These are phyloP conservation scores for Eptatretus burgeri DNA, from an alignment of 2,113 vertebrate genomes.

Conservation along the genomic window DNA sequence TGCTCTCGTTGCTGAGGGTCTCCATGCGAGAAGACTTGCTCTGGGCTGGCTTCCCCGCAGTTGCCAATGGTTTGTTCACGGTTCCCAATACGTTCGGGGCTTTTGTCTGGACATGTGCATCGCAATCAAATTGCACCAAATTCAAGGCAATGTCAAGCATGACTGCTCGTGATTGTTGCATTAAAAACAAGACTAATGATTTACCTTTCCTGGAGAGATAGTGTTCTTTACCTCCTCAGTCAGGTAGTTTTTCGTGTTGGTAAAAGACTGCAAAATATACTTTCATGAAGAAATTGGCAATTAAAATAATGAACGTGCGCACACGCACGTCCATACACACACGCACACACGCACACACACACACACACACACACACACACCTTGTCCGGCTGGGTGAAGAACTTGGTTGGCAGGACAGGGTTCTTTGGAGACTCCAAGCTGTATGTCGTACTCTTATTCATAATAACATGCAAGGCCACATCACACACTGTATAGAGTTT, in stretches of 20 bases:
- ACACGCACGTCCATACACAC: too few relatives aligned
- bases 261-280: slow-evolving; percentile 35
- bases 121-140: too few relatives aligned
- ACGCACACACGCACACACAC: too few relatives aligned
- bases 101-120: slow-evolving; percentile 29
- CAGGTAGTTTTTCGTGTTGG: slow-evolving; percentile 74
- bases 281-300: too few relatives aligned
- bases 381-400: slow-evolving; percentile 81
- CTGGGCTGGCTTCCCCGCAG: slow-evolving; percentile 53
- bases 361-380: slow-evolving; percentile 15
- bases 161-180: too few relatives aligned
- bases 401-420: slow-evolving; percentile 58
- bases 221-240: slow-evolving; percentile 50
- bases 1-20: slow-evolving; percentile 35
- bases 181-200: background rate
- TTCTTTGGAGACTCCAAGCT: slow-evolving; percentile 81
- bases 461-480: slow-evolving; percentile 77
- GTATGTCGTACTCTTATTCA: slow-evolving; percentile 84
- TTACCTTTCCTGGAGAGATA: slow-evolving; percentile 83
- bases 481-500: slow-evolving; percentile 96
- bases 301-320: too few relatives aligned
- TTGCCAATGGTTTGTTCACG: slow-evolving; percentile 72
- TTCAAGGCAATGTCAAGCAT: too few relatives aligned
- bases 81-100: slow-evolving; percentile 48
- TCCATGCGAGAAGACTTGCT: slow-evolving; percentile 37